Evolutionary conservation across 2,888 invertebrate species (phyloP).

Genomic region (Sicus ferrugineus): DNA sequence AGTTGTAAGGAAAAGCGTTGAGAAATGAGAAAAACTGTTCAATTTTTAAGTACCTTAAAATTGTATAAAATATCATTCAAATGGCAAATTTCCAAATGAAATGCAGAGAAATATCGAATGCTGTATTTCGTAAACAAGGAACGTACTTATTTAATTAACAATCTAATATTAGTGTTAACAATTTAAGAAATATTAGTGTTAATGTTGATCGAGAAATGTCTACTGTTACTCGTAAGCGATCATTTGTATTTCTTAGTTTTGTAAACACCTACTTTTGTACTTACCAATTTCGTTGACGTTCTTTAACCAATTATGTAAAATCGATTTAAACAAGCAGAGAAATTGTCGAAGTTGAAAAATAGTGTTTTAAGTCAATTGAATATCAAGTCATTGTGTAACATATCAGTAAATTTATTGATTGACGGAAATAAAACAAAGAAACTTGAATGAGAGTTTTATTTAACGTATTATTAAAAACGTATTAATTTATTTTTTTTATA

Average conservation of each 20-base stretch:
- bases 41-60: neutral
- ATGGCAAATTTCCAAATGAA: slow-evolving; percentile 20
- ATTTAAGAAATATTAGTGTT: slow-evolving; percentile 6
- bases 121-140: neutral
- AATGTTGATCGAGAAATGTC: too few species aligned
- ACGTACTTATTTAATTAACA: slow-evolving; percentile 27
- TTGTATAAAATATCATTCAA: neutral
- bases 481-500: too few species aligned
- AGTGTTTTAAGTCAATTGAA: slow-evolving; percentile 24
- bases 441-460: neutral
- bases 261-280: slow-evolving; percentile 21
- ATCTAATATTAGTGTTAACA: slow-evolving; percentile 12
- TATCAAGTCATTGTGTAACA: slow-evolving; percentile 18
- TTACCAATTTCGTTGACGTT: slow-evolving; percentile 23
- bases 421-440: slow-evolving; percentile 16
- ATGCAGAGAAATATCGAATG: neutral
- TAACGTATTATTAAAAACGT: too few species aligned
- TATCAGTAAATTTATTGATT: slow-evolving; percentile 28
- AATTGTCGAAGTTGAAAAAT: neutral
- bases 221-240: neutral
- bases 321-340: neutral
- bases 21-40: neutral
- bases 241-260: neutral
- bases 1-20: slow-evolving; percentile 4
- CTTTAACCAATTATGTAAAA: neutral